phyloP scores from a whole-genome alignment of 1,140 invertebrate genomes.

The Neuroterus valhalla region DNA sequence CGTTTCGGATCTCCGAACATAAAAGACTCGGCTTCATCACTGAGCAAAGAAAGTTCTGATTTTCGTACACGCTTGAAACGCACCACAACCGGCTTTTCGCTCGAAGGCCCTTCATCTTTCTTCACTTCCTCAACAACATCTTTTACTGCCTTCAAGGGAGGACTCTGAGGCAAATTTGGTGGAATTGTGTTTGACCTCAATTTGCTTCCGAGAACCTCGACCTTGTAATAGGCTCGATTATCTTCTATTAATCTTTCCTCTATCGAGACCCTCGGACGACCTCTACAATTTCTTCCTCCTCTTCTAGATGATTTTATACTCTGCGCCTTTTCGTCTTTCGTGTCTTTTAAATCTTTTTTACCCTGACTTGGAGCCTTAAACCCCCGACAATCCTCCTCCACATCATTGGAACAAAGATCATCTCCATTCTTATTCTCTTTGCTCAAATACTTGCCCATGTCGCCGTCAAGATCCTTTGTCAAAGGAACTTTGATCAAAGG shows the following conservation, averaged over 20 bases:
- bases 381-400: constrained; percentile 33
- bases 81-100: constrained; percentile 79
- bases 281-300: constrained; percentile 58
- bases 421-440: constrained; percentile 38
- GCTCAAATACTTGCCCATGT: constrained; percentile 25
- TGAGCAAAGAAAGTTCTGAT: constrained; percentile 83
- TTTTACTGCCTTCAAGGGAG: constrained; percentile 47
- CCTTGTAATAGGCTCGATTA: constrained; percentile 83
- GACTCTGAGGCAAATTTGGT: constrained; percentile 46
- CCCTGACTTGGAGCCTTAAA: constrained; percentile 38
- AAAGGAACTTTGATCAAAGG: neutral
- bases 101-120: constrained; percentile 68
- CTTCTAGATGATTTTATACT: constrained; percentile 53
- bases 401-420: constrained; percentile 34
- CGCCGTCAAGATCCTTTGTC: neutral
- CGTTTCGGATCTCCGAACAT: constrained; percentile 83
- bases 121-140: constrained; percentile 56
- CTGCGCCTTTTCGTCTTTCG: constrained; percentile 38
- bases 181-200: constrained; percentile 77
- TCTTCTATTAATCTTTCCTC: constrained; percentile 78
- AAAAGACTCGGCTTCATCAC: constrained; percentile 88
- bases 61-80: constrained; percentile 83
- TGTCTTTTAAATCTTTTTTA: constrained; percentile 30
- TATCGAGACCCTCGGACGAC: constrained; percentile 75
- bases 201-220: constrained; percentile 83